Base-by-base conservation (phyloP, 2,797 vertebrate species). In the Phylloscopus collybita region DNA sequence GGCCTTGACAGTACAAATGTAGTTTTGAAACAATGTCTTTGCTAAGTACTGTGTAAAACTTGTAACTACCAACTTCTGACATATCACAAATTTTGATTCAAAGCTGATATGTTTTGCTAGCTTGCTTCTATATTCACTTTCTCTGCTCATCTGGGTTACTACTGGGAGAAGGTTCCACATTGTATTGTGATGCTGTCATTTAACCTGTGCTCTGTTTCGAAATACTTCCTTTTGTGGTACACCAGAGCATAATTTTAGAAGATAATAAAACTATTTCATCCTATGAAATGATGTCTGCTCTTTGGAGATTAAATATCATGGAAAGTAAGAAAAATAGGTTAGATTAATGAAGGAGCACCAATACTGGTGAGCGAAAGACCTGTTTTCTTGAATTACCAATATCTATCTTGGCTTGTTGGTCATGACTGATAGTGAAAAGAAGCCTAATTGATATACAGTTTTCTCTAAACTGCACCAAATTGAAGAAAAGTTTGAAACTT, bases 1-100 rank as follows among this genome's bases (percentile, higher is more conserved):
- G 89, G 67, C 56, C 64, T 71, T 67, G 57, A 91, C 83, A 82
- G 76, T 34, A 88, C 73, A 95, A 94, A 88, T 79, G 47, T 16
- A 73, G 78, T 44, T 71, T 49, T 72, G 88, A 93, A 92, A 81
- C 27, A 45, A 57, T 4, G 30, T 59, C 69, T 69, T 61, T 74
- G 21, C 0, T 56, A 86, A 75, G 69, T 57, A 71, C 29, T 57
- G 14, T 7, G 57, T 27, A 72, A 73, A 81, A 73, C 56, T 93
- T 30, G 8, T 8, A 56, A 69, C 47, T 44, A 92, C 44, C 64
- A 66, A 60, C 74, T 95, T 65, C 44, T 90, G 65, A 60, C 44
- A 56, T 22, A 71, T 7, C 54, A 88, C 47, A 79, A 29, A 64
- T 92, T 92, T 70, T 75, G 56, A 86, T 79, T 76, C 45, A 53